Base-by-base conservation (phyloP, 2,888 invertebrate species). In the Acanthosoma haemorrhoidale region DNA sequence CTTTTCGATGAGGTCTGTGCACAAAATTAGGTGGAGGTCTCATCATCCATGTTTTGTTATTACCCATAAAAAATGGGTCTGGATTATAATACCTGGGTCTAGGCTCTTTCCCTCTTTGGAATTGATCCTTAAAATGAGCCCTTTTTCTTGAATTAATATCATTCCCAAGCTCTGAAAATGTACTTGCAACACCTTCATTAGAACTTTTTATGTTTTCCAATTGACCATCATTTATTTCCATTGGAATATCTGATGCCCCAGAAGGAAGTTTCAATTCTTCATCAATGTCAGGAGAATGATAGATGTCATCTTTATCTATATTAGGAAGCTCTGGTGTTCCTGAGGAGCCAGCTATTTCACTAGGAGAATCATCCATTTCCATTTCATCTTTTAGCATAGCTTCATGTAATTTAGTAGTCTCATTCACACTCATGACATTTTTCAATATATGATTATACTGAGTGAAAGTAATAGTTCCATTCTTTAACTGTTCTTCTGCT, bases 401-500 rank as follows among this genome's bases (percentile, higher is more conserved):
- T 70, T 91, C 91, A 71, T 88, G 87, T 3, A 91, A 80, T 78
- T 92, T 92, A 70, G 84, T 83, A 67, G 86, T 88, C 78, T 93
- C 92, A 75, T 89, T 90, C 75, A 92, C 85, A 75, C 89, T 87
- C 72, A 91, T 82, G 1, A 92, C 73, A 60, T 90, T 90, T 78
- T 87, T 88, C 79, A 92, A 86, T 16, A 92, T 81, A 9, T 87
- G 86, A 75, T 88, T 88, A 78, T 90, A 90, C 76, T 91, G 89
- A 34, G 85, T 87, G 77, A 87, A 87, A 64, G 88, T 87, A 70
- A 92, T 85, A 58, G 86, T 85, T 0, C 93, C 91, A 66, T 87
- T 86, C 73, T 86, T 87, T 72, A 88, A 85, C 76, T 90, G 87
- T 76, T 90, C 89, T 71, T 92, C 91, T 0, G 94, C 94, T 77